Evolutionary conservation across 2,797 vertebrate species (phyloP).

Genomic region (Myoxocephalus aenaeus): DNA sequence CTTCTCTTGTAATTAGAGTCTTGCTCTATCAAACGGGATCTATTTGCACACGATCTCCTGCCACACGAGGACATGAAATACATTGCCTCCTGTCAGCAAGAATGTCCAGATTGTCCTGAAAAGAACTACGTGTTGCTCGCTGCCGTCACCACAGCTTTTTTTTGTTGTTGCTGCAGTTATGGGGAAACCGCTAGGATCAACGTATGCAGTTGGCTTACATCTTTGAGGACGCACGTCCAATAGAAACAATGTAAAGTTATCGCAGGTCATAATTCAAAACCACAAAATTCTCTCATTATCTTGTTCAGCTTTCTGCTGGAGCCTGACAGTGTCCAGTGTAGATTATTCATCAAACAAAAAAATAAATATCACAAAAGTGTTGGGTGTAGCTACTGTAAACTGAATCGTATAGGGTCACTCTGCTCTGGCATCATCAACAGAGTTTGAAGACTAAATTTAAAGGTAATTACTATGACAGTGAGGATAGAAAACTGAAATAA

Average conservation of each 20-base stretch:
- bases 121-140: slow-evolving; percentile 67
- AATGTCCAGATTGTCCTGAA: slow-evolving; percentile 74
- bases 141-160: slow-evolving; percentile 50
- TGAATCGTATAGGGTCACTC: slow-evolving; percentile 76
- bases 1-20: slow-evolving; percentile 73
- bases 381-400: slow-evolving; percentile 84
- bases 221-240: slow-evolving; percentile 69
- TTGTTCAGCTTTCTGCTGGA: slow-evolving; percentile 68
- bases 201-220: slow-evolving; percentile 77
- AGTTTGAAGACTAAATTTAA: slow-evolving; percentile 89
- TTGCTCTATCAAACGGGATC: slow-evolving; percentile 74
- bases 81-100: slow-evolving; percentile 63
- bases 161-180: slow-evolving; percentile 67
- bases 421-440: slow-evolving; percentile 76
- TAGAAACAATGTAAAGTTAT: slow-evolving; percentile 82
- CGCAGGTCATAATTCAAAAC: slow-evolving; percentile 75
- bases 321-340: slow-evolving; percentile 61
- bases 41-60: slow-evolving; percentile 75
- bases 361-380: slow-evolving; percentile 73
- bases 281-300: slow-evolving; percentile 68
- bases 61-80: slow-evolving; percentile 75
- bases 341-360: slow-evolving; percentile 76
- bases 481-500: slow-evolving; percentile 86
- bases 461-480: slow-evolving; percentile 89
- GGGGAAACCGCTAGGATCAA: slow-evolving; percentile 79